phyloP scores from a whole-genome alignment of 2,888 invertebrate genomes.

The Dryobota labecula region DNA sequence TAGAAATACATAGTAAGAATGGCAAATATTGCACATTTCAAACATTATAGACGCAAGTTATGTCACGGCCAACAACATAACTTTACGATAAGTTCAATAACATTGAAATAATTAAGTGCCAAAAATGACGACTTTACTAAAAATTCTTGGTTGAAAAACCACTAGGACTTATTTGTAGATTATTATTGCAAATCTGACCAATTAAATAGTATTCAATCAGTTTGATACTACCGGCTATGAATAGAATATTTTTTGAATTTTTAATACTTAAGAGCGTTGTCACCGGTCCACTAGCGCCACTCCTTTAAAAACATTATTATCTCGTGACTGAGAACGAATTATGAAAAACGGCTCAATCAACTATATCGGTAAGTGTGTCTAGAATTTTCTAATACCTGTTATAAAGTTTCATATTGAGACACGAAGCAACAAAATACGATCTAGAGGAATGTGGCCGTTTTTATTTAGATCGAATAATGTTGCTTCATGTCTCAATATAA shows the following conservation, averaged over 20 bases:
- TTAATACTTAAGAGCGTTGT: not conserved
- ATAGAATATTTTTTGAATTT: not conserved
- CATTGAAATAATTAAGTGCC: slow-evolving; percentile 18
- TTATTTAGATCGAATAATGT: too few relatives aligned
- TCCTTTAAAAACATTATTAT: too few relatives aligned
- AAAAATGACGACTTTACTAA: slow-evolving; percentile 8
- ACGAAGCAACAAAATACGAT: too few relatives aligned
- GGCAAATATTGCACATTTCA: slow-evolving; percentile 44
- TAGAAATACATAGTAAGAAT: slow-evolving; percentile 2
- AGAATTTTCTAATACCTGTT: too few relatives aligned
- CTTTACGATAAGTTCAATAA: slow-evolving; percentile 36
- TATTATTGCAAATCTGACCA: not conserved
- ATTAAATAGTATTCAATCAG: too few relatives aligned
- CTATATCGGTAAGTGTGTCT: too few relatives aligned
- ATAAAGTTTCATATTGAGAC: too few relatives aligned
- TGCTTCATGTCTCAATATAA: too few relatives aligned
- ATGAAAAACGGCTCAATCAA: too few relatives aligned
- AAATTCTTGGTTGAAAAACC: not conserved
- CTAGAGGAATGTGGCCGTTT: too few relatives aligned
- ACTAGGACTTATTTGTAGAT: not conserved
- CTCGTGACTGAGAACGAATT: too few relatives aligned
- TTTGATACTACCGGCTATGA: not conserved
- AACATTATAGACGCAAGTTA: not conserved
- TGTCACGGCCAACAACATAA: slow-evolving; percentile 36
- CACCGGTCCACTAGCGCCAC: too few relatives aligned